Evolutionary conservation across 2,888 invertebrate species (phyloP).

Genomic region (Melieria omissa): DNA sequence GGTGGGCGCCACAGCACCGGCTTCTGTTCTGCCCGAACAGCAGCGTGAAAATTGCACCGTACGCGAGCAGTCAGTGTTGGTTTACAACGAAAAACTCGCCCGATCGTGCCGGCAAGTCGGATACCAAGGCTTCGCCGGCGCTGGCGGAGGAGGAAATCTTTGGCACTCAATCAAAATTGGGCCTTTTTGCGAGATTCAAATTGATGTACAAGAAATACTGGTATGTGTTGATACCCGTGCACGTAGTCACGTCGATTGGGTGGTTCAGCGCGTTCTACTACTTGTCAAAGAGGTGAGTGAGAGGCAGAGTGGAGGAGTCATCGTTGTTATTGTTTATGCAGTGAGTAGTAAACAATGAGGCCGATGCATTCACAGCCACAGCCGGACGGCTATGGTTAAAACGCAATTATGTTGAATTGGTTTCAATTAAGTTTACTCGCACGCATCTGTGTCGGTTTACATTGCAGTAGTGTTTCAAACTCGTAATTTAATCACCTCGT

Average conservation of each 20-base stretch:
- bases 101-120: conserved; percentile 51
- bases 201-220: conserved; percentile 95
- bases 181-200: conserved; percentile 85
- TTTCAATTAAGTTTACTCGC: not conserved
- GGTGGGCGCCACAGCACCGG: not conserved
- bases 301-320: not conserved
- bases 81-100: conserved; percentile 48
- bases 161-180: conserved; percentile 68
- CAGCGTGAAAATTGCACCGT: conserved; percentile 8
- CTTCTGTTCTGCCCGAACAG: not conserved
- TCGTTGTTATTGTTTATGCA: not conserved
- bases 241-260: conserved; percentile 84
- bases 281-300: conserved; percentile 79
- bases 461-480: not conserved
- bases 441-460: not conserved
- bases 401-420: too few relatives aligned
- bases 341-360: too few relatives aligned
- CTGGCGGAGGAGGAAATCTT: conserved; percentile 55
- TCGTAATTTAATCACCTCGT: conserved; percentile 5
- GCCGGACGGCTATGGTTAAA: too few relatives aligned
- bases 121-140: conserved; percentile 50
- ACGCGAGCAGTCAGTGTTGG: conserved; percentile 12
- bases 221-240: conserved; percentile 95
- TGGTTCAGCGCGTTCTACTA: conserved; percentile 94
- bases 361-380: too few relatives aligned